A percentile compares a stretch with the other conserved stretches of the same genome.
These are phyloP conservation scores for Cydia strobilella DNA, from an alignment of 1,140 invertebrate genomes.

Conservation along the genomic window DNA sequence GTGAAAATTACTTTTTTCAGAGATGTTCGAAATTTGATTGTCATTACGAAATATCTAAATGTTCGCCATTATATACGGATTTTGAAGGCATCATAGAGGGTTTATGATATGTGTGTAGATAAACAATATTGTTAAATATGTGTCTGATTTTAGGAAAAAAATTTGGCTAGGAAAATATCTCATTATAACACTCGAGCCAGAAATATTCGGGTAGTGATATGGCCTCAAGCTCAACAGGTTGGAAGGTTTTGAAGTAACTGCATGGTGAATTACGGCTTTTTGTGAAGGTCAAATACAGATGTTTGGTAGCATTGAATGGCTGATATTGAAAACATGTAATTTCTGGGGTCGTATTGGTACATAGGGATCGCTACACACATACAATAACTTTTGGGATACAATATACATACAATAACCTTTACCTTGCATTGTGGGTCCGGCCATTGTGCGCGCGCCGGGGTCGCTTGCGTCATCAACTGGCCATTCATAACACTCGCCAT, in stretches of 20 bases:
- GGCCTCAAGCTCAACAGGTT: neutral
- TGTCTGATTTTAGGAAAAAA: no score
- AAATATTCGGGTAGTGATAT: no score
- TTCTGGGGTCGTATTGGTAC: neutral
- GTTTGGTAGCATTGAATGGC: neutral
- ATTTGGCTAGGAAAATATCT: no score
- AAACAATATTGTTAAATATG: no score
- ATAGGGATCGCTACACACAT: constrained; percentile 45
- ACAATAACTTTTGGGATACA: constrained; percentile 68
- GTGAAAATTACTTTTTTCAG: no score
- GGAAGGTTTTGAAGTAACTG: neutral
- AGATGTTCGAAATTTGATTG: no score
- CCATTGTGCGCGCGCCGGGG: neutral
- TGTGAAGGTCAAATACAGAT: neutral
- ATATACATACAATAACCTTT: constrained; percentile 74
- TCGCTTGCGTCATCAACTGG: neutral
- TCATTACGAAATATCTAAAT: no score
- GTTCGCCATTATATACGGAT: no score
- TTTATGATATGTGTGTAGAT: no score
- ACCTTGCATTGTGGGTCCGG: constrained; percentile 61
- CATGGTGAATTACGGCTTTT: neutral
- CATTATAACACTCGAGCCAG: no score
- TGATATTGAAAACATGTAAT: neutral
- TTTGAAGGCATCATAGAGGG: no score
- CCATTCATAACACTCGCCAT: constrained; percentile 12